These are phyloP conservation scores for Brachyopa scutellaris DNA, from an alignment of 2,888 invertebrate genomes.

Conservation along the genomic window DNA sequence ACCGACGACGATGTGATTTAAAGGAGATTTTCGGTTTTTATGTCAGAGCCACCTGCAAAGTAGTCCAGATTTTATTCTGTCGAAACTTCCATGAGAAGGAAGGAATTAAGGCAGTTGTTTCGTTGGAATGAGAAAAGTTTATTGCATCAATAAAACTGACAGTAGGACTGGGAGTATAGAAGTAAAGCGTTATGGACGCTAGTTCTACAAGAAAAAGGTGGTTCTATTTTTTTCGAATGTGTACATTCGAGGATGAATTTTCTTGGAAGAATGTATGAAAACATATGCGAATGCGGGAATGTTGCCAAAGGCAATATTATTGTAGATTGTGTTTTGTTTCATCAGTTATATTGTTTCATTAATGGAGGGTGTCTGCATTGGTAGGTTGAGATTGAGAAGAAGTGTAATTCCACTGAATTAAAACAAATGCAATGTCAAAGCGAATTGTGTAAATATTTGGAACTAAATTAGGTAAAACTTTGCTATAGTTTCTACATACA, in stretches of 20 bases:
- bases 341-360: slow-evolving; percentile 28
- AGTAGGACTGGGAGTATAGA: slow-evolving; percentile 4
- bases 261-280: neutral
- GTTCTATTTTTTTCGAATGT: no score
- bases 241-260: slow-evolving; percentile 48
- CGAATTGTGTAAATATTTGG: neutral
- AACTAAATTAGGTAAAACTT: neutral
- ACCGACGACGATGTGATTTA: slow-evolving; percentile 52
- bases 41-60: slow-evolving; percentile 63
- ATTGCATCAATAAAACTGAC: slow-evolving; percentile 63
- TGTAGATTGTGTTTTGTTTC: slow-evolving; percentile 18
- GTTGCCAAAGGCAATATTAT: neutral
- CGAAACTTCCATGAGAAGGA: slow-evolving; percentile 12
- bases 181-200: slow-evolving; percentile 16
- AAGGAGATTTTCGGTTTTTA: slow-evolving; percentile 66
- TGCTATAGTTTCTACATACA: no score
- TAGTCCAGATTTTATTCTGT: slow-evolving; percentile 58
- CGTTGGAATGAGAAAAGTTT: slow-evolving; percentile 39
- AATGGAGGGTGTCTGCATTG: neutral
- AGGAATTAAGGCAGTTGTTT: slow-evolving; percentile 14
- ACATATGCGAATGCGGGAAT: no score
- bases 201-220: slow-evolving; percentile 53
- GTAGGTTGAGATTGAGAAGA: neutral
- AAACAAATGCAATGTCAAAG: neutral
- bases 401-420: neutral